These are phyloP conservation scores for Caenorhabditis sp. DNA, from an alignment of 2,888 invertebrate species.

Conservation along the genomic window DNA sequence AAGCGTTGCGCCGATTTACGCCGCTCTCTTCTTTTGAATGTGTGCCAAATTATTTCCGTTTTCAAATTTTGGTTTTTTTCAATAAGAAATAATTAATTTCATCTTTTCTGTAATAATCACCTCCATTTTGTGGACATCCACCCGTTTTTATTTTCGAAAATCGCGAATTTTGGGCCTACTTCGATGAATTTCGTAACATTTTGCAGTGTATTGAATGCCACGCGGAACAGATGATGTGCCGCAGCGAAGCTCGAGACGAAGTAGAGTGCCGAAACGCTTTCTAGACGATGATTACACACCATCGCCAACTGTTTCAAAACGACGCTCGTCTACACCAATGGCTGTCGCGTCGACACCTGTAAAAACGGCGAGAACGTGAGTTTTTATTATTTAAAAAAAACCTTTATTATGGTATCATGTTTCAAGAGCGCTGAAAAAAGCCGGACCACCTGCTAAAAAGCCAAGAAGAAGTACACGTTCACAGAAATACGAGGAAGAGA, in stretches of 20 bases:
- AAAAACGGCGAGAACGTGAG: constrained; percentile 8
- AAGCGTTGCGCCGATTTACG: constrained; percentile 36
- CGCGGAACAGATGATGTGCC: background rate
- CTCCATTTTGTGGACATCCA: background rate
- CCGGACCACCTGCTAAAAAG: constrained; percentile 11
- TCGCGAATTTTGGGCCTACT: background rate
- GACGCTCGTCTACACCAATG: background rate
- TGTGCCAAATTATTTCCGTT: background rate
- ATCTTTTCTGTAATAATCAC: background rate
- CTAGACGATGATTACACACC: constrained; percentile 26
- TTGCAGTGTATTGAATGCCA: background rate
- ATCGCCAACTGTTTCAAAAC: background rate
- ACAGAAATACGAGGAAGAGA: constrained; percentile 21
- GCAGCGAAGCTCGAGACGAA: constrained; percentile 13
- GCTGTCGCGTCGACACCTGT: constrained; percentile 1
- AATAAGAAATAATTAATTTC: background rate
- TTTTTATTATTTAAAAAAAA: too few species aligned
- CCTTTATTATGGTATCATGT: too few species aligned
- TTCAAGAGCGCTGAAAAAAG: too few species aligned
- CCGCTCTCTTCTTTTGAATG: background rate
- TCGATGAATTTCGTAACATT: background rate
- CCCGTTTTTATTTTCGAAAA: constrained; percentile 8
- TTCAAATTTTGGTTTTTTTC: background rate
- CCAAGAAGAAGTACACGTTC: constrained; percentile 2
- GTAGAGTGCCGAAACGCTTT: constrained; percentile 29